These are phyloP conservation scores for Lordiphosa stackelbergi DNA, from an alignment of 1,140 invertebrate species.

Conservation along the genomic window DNA sequence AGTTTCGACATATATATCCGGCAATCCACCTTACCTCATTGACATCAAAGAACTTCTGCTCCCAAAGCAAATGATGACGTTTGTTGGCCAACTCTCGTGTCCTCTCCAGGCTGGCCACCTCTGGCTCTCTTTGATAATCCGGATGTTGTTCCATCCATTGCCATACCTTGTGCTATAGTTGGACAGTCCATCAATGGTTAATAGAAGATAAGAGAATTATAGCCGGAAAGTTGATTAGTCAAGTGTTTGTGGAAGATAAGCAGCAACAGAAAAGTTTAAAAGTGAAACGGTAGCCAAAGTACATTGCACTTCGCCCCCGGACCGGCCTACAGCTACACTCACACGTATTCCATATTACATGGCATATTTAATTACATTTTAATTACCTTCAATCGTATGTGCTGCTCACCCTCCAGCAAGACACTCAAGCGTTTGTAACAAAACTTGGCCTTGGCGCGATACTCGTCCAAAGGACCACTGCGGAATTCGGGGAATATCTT, in stretches of 20 bases:
- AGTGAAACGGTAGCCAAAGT: conserved; percentile 1
- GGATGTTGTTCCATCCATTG: conserved; percentile 86
- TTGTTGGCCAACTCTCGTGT: conserved; percentile 81
- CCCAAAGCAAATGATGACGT: conserved; percentile 81
- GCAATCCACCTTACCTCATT: conserved; percentile 78
- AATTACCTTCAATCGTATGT: conserved; percentile 80
- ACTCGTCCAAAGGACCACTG: conserved; percentile 84
- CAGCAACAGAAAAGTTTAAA: neutral
- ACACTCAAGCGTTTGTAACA: conserved; percentile 90
- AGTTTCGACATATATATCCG: too few species aligned
- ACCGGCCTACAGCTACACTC: neutral
- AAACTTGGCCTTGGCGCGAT: conserved; percentile 87
- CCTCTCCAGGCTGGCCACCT: conserved; percentile 81
- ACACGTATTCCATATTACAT: neutral
- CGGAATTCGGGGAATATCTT: conserved; percentile 81
- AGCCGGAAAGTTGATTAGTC: conserved; percentile 9
- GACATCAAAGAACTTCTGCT: conserved; percentile 82
- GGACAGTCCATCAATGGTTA: conserved; percentile 5
- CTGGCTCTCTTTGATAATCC: conserved; percentile 82
- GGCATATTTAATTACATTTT: conserved; percentile 5
- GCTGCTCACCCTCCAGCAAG: conserved; percentile 82
- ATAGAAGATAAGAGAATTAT: conserved; percentile 7
- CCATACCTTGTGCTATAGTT: conserved; percentile 85
- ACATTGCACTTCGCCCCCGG: conserved; percentile 42
- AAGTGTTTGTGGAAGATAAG: conserved; percentile 3